phyloP scores from a whole-genome alignment of 1,140 invertebrate genomes.

The Zaprionus inermis region DNA sequence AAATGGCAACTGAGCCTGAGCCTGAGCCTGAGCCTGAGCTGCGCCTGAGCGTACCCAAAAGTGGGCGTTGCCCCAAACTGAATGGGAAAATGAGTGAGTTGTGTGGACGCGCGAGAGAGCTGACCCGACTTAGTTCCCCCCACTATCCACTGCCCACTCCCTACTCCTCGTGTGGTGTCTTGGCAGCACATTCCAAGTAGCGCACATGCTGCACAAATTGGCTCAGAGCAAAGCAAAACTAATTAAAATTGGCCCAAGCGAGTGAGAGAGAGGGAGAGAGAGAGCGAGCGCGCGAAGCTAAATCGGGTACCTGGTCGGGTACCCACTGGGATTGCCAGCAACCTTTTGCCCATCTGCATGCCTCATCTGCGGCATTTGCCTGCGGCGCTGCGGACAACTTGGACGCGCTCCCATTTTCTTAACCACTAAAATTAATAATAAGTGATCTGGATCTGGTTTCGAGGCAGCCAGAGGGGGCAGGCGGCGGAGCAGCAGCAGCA shows the following conservation, averaged over 20 bases:
- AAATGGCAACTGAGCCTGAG: conserved; percentile 65
- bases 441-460: conserved; percentile 83
- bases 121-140: conserved; percentile 13
- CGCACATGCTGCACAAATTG: conserved; percentile 47
- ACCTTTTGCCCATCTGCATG: conserved; percentile 82
- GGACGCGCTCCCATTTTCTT: conserved; percentile 73
- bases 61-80: conserved; percentile 80
- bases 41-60: conserved; percentile 68
- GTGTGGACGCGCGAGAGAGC: conserved; percentile 53
- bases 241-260: conserved; percentile 81
- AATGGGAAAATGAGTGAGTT: conserved; percentile 83
- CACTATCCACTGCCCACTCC: too few relatives aligned
- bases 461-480: conserved; percentile 24
- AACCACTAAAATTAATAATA: conserved; percentile 84
- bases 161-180: neutral
- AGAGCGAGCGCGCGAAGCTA: conserved; percentile 7
- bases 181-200: conserved; percentile 75
- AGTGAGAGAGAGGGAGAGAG: neutral
- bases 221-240: conserved; percentile 77
- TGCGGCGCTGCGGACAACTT: conserved; percentile 55
- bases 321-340: conserved; percentile 56
- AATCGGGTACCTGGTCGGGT: conserved; percentile 24
- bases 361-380: conserved; percentile 65
- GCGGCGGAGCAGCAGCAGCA: conserved; percentile 25
- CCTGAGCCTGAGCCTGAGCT: neutral